Evolutionary conservation across 2,113 vertebrate genomes (phyloP).

Genomic region (Tylochromis polylepis): DNA sequence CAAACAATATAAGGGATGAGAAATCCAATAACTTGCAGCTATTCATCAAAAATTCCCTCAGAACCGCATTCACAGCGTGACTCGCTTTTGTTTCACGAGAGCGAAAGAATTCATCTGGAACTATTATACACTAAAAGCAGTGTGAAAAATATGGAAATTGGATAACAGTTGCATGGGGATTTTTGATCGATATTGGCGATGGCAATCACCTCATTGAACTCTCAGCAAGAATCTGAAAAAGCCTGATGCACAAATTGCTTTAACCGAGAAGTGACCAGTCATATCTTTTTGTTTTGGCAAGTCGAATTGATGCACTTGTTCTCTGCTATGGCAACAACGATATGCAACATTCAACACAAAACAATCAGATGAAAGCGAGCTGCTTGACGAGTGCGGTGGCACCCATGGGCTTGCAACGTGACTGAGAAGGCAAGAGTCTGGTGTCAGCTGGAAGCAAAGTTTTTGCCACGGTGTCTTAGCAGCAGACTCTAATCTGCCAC

Average conservation of each 20-base stretch:
- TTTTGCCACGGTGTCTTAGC: conserved; percentile 38
- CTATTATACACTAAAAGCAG: neutral
- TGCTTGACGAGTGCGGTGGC: neutral
- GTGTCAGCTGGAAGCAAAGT: conserved; percentile 51
- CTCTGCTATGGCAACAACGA: neutral
- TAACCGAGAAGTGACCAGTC: neutral
- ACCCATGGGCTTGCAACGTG: conserved; percentile 11
- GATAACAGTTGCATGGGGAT: neutral
- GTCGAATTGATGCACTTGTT: neutral
- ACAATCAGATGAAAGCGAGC: neutral
- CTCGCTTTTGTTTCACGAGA: neutral
- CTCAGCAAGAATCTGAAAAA: neutral
- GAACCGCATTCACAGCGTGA: neutral
- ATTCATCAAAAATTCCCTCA: neutral
- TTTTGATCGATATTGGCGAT: neutral
- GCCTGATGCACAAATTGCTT: neutral
- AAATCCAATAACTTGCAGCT: neutral
- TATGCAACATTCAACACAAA: neutral
- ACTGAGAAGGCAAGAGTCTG: conserved; percentile 21
- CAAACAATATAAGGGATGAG: neutral
- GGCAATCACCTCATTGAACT: neutral
- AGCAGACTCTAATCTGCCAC: conserved; percentile 58
- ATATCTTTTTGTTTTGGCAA: neutral
- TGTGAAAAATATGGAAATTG: neutral
- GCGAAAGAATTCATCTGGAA: neutral